These are phyloP conservation scores for Spodoptera picta DNA, from an alignment of 2,888 invertebrate genomes.

Conservation along the genomic window DNA sequence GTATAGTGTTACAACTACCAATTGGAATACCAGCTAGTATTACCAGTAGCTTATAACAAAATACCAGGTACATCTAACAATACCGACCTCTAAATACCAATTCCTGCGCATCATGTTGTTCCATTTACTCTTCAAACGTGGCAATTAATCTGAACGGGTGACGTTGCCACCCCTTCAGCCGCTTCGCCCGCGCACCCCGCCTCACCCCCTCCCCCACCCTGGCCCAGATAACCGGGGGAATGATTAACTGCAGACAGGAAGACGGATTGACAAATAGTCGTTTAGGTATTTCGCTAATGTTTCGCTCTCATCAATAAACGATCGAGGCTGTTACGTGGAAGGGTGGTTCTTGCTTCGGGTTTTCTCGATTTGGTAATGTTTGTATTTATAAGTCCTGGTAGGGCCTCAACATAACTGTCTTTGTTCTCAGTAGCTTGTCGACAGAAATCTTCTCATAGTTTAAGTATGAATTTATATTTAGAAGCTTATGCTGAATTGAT, in stretches of 20 bases:
- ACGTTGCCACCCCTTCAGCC: constrained; percentile 69
- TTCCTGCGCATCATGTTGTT: constrained; percentile 79
- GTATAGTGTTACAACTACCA: too few species aligned
- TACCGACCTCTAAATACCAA: constrained; percentile 58
- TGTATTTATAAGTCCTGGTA: neutral
- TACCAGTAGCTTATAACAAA: constrained; percentile 5
- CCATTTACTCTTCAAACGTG: constrained; percentile 75
- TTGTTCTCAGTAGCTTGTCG: too few species aligned
- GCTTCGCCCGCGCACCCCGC: constrained; percentile 49
- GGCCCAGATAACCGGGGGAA: constrained; percentile 79
- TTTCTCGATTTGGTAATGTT: constrained; percentile 31
- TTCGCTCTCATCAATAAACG: constrained; percentile 84
- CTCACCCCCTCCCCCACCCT: constrained; percentile 55
- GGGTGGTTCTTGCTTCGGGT: constrained; percentile 50
- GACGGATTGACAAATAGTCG: constrained; percentile 88
- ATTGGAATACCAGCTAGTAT: neutral
- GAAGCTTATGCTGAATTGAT: too few species aligned
- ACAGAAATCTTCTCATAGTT: too few species aligned
- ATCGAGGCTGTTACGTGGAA: constrained; percentile 61
- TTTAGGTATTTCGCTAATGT: constrained; percentile 87
- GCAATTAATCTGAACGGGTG: constrained; percentile 86
- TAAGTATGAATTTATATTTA: too few species aligned
- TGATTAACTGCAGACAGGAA: constrained; percentile 88
- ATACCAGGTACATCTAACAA: constrained; percentile 33
- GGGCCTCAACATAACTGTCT: neutral